Evolutionary conservation across 1,140 invertebrate genomes (phyloP).

Genomic region (Phocides pigmalion): DNA sequence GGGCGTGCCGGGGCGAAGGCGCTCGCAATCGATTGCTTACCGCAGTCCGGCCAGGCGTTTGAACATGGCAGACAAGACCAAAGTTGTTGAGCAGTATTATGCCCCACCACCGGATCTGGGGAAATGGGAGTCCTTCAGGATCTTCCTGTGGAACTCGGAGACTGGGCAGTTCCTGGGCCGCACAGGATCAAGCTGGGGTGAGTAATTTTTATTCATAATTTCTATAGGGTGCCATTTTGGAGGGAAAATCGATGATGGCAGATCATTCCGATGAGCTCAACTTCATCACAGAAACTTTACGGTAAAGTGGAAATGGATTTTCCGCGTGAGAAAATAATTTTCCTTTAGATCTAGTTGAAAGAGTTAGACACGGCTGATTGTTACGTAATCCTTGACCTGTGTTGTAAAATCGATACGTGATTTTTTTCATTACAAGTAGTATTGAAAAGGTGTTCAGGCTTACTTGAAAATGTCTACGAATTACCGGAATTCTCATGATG

Average conservation of each 20-base stretch:
- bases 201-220: slow-evolving; percentile 78
- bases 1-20: slow-evolving; percentile 57
- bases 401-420: slow-evolving; percentile 7
- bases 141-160: slow-evolving; percentile 94
- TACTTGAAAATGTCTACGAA: neutral
- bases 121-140: slow-evolving; percentile 93
- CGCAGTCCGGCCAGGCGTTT: slow-evolving; percentile 74
- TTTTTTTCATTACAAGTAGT: neutral
- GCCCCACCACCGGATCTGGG: slow-evolving; percentile 90
- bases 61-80: slow-evolving; percentile 89
- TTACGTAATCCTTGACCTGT: slow-evolving; percentile 31
- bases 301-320: neutral
- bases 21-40: slow-evolving; percentile 73
- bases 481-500: neutral
- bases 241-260: slow-evolving; percentile 49
- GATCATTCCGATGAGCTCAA: neutral
- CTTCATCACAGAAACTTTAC: slow-evolving; percentile 19
- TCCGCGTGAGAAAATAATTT: neutral
- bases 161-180: slow-evolving; percentile 94
- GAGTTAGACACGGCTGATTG: neutral
- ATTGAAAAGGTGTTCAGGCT: neutral
- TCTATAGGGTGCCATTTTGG: slow-evolving; percentile 40
- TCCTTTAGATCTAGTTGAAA: slow-evolving; percentile 3
- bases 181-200: slow-evolving; percentile 95
- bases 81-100: slow-evolving; percentile 90